phyloP scores from a whole-genome alignment of 2,113 vertebrate species.

The Maylandia zebra region DNA sequence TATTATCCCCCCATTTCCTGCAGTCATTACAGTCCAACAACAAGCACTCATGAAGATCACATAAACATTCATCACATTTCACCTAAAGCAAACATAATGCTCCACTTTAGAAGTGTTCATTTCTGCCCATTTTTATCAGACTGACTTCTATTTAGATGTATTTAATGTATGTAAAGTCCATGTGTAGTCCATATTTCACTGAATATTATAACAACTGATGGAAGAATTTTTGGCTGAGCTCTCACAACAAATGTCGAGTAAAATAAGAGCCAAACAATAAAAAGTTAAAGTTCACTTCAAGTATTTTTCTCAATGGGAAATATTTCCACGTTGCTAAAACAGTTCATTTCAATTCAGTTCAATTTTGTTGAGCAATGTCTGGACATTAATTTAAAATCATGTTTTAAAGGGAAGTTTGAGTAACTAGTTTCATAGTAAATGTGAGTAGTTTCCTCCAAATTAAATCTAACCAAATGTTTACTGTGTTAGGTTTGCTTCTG shows the following conservation, averaged over 20 bases:
- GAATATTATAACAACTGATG: not conserved
- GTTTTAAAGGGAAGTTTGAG: not conserved
- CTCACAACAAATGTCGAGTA: not conserved
- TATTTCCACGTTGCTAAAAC: not conserved
- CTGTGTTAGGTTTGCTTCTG: not conserved
- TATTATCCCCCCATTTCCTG: not conserved
- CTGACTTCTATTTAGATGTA: not conserved
- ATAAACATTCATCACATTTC: not conserved
- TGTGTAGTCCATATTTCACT: not conserved
- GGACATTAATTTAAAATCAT: not conserved
- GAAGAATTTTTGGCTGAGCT: not conserved
- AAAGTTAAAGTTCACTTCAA: not conserved
- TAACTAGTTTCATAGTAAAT: not conserved
- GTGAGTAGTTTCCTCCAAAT: not conserved
- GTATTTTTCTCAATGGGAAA: not conserved
- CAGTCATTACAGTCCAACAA: not conserved
- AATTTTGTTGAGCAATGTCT: not conserved
- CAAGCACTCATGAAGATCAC: not conserved
- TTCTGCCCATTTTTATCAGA: not conserved
- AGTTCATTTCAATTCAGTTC: not conserved
- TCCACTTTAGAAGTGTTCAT: not conserved
- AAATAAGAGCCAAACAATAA: not conserved
- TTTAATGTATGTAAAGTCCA: not conserved
- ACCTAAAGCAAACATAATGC: not conserved
- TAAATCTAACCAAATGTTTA: not conserved